Evolutionary conservation across 2,888 invertebrate genomes (phyloP).

Genomic region (Spodoptera littoralis): DNA sequence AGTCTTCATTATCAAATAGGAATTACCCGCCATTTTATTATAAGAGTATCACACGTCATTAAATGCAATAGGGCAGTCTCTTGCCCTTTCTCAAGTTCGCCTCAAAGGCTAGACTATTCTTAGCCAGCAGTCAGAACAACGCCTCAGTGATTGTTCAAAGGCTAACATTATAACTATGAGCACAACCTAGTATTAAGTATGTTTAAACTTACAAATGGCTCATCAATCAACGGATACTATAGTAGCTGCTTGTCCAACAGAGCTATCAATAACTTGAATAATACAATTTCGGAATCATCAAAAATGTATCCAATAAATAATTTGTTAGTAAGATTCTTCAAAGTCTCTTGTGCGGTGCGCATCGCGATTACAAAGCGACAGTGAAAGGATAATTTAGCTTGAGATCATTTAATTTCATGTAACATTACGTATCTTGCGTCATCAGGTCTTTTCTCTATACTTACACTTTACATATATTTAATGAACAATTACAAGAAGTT

Average conservation of each 20-base stretch:
- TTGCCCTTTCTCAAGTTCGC: no score
- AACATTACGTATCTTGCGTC: slow-evolving; percentile 35
- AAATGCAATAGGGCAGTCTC: slow-evolving; percentile 39
- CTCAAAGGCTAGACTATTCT: background rate
- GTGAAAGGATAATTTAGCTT: slow-evolving; percentile 29
- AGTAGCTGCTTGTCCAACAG: slow-evolving; percentile 44
- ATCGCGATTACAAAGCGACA: slow-evolving; percentile 45
- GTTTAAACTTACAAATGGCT: slow-evolving; percentile 56
- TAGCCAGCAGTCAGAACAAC: slow-evolving; percentile 43
- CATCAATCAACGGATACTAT: slow-evolving; percentile 36
- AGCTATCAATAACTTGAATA: slow-evolving; percentile 15
- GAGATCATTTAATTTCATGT: slow-evolving; percentile 42
- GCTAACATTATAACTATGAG: slow-evolving; percentile 60
- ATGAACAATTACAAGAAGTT: slow-evolving; percentile 22
- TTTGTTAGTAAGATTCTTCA: slow-evolving; percentile 10
- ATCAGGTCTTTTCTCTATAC: slow-evolving; percentile 25
- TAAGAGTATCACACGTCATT: slow-evolving; percentile 47
- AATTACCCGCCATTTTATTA: slow-evolving; percentile 41
- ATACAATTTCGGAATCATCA: slow-evolving; percentile 27
- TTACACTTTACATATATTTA: slow-evolving; percentile 14
- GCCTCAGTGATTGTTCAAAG: slow-evolving; percentile 42
- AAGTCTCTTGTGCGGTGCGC: slow-evolving; percentile 34
- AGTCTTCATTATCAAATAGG: slow-evolving; percentile 44
- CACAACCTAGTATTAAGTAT: slow-evolving; percentile 68
- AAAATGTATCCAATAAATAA: slow-evolving; percentile 30